Evolutionary conservation across 1,140 invertebrate genomes (phyloP), one percentile per base, ranked within the genome.

Genomic region (Cylas formicarius): DNA sequence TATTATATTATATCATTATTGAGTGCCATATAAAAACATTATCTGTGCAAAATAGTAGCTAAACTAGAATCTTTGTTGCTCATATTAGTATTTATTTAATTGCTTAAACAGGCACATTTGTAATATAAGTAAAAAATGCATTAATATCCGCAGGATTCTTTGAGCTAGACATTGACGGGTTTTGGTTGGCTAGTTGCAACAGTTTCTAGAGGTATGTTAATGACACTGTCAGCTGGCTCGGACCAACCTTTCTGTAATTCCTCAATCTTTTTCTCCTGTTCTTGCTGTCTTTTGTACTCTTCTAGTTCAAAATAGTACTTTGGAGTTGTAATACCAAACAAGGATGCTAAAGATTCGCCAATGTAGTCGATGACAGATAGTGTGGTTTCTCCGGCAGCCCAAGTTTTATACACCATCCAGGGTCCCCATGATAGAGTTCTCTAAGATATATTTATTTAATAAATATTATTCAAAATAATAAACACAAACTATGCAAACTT

Each of bases 311-410:
- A 85, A 54, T 90, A 81, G 66, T 92, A 53, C 51, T 44, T 52
- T 3, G 89, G 88, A 11, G 84, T 77, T 6, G 90, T 93, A 32
- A 95, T 94, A 2, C 90, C 90, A 61, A 95, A 81, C 60, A 91
- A 82, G 51, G 76, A 77, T 1, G 90, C 89, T 18, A 94, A 61
- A 20, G 76, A 75, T 66, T 92, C 90, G 3, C 90, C 90, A 20
- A 88, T 69, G 57, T 81, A 82, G 66, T 95, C 90, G 48, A 87
- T 84, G 24, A 75, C 85, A 61, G 76, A 71, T 23, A 90, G 60
- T 19, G 84, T 70, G 61, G 76, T 78, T 7, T 55, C 64, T n/a
- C 83, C 77, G 24, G 77, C 68, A 51, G 69, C 69, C 57, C 67
- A 69, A n/a, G 78, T 74, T 60, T 81, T 77, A 58, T 86, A 76